phyloP scores from a whole-genome alignment of 2,797 vertebrate species.

The Diglossa cyanea region DNA sequence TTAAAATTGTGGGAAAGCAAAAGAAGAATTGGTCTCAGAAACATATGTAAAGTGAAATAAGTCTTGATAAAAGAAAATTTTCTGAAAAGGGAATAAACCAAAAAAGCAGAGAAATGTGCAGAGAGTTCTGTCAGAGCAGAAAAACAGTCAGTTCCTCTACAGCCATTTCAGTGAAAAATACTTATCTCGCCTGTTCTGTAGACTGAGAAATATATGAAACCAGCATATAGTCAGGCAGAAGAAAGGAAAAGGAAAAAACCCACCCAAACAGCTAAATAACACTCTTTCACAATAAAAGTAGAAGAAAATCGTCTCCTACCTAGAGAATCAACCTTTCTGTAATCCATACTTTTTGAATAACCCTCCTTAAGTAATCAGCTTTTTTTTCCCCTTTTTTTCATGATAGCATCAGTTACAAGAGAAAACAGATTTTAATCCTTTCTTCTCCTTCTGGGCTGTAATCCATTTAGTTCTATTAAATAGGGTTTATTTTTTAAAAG shows the following conservation, averaged over 20 bases:
- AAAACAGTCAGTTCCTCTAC: background rate
- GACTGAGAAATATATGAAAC: background rate
- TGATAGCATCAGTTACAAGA: background rate
- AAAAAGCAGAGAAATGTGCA: background rate
- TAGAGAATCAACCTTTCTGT: background rate
- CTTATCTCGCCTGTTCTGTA: background rate
- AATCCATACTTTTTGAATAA: background rate
- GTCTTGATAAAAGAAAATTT: background rate
- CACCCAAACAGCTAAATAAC: background rate
- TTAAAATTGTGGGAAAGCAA: background rate
- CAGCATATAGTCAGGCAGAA: background rate
- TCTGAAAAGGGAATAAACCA: background rate
- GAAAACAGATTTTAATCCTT: background rate
- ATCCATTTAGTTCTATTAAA: background rate
- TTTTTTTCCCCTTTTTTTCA: accelerated
- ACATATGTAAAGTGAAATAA: background rate
- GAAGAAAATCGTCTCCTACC: background rate
- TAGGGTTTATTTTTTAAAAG: background rate
- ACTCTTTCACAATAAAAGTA: background rate
- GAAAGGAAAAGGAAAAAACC: background rate
- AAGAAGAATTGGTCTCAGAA: background rate
- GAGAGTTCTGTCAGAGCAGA: background rate
- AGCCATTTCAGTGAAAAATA: background rate
- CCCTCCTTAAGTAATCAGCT: background rate
- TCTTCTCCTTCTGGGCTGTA: background rate